These are phyloP conservation scores for Myotis myotis DNA, from an alignment of 2,797 vertebrate genomes.

Conservation along the genomic window DNA sequence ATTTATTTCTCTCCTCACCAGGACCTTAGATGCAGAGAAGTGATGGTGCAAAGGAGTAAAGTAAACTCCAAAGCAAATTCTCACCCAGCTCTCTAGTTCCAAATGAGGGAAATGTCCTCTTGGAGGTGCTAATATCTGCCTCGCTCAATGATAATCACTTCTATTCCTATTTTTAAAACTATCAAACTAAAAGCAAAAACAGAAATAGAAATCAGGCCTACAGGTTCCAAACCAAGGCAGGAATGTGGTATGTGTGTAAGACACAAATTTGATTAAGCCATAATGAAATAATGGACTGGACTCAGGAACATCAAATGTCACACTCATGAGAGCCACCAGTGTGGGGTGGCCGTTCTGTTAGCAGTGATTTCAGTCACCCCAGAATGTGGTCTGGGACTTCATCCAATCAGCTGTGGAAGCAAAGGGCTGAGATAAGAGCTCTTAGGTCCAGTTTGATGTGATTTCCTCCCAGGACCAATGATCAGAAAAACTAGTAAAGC, in stretches of 20 bases:
- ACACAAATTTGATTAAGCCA: not conserved
- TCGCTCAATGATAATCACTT: not conserved
- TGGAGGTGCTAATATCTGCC: not conserved
- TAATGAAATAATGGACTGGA: not conserved
- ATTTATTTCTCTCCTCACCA: not conserved
- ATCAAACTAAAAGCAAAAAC: not conserved
- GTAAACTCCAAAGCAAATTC: not conserved
- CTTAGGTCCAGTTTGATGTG: not conserved
- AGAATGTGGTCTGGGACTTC: not conserved
- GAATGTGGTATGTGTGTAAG: rapidly evolving
- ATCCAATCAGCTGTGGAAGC: not conserved
- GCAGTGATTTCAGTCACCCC: not conserved
- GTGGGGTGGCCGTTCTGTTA: rapidly evolving
- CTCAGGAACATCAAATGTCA: not conserved
- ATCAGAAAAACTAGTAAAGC: not conserved
- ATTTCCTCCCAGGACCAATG: not conserved
- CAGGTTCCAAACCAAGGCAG: not conserved
- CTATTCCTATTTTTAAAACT: not conserved
- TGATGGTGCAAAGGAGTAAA: not conserved
- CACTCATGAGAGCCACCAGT: rapidly evolving
- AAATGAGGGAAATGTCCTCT: not conserved
- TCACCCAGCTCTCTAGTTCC: not conserved
- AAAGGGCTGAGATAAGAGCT: not conserved
- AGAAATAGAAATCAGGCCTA: not conserved
- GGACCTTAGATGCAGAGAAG: not conserved